Percentiles rank a stretch among this genome's conserved stretches.
Conservation (phyloP, 2,113 vertebrate species). For the Nyctereutes procyonoides region DNA sequence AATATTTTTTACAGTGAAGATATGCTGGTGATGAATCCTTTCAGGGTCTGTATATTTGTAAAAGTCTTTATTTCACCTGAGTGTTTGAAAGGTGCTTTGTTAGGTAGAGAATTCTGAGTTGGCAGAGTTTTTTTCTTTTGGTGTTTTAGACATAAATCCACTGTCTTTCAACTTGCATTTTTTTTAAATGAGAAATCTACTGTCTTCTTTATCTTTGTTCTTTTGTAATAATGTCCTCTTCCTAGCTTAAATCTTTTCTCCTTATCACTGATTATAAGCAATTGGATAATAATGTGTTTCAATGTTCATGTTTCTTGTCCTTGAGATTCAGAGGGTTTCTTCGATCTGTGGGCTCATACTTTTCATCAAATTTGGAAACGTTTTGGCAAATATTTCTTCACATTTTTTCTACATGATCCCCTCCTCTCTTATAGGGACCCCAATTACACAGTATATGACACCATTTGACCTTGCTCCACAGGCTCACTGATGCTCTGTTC, state of each 20-base stretch:
- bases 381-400: background rate
- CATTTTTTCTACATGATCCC: background rate
- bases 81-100: background rate
- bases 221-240: background rate
- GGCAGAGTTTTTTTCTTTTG: background rate
- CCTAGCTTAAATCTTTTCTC: background rate
- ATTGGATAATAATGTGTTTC: background rate
- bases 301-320: background rate
- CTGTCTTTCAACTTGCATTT: background rate
- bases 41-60: background rate
- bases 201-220: background rate
- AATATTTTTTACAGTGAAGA: background rate
- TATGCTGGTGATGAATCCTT: background rate
- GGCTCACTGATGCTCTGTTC: background rate
- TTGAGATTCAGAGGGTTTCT: background rate
- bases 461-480: background rate
- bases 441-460: rapidly evolving
- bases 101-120: background rate
- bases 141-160: background rate
- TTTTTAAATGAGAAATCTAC: background rate
- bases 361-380: background rate
- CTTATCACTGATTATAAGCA: background rate
- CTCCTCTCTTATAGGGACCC: background rate
- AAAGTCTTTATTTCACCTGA: background rate
- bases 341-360: background rate